phyloP scores from a whole-genome alignment of 2,888 invertebrate species.

The Polydrusus cervinus region DNA sequence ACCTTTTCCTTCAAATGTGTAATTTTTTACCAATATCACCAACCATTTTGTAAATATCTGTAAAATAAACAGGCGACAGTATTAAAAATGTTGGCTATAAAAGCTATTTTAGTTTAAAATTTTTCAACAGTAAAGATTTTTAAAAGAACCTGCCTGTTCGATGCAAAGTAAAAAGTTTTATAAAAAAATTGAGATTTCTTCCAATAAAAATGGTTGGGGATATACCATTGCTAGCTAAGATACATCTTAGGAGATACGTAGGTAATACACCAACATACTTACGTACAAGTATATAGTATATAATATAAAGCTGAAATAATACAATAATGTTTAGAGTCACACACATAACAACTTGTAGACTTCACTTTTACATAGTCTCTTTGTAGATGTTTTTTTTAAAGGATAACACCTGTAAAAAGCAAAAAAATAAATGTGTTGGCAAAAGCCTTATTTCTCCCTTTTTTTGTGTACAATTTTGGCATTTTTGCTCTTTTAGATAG shows the following conservation, averaged over 20 bases:
- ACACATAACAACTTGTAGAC: constrained; percentile 63
- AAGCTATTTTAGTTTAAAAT: too few species aligned
- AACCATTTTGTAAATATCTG: constrained; percentile 19
- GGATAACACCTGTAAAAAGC: constrained; percentile 35
- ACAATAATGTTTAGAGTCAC: constrained; percentile 43
- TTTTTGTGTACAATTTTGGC: not conserved
- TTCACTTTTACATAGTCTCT: constrained; percentile 60
- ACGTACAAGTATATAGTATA: constrained; percentile 48
- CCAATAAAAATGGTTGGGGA: constrained; percentile 32
- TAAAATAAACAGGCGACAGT: too few species aligned
- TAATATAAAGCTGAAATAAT: constrained; percentile 49
- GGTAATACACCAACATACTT: constrained; percentile 48
- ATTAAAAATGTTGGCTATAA: too few species aligned
- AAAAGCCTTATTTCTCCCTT: not conserved
- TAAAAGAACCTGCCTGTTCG: too few species aligned
- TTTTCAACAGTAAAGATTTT: too few species aligned
- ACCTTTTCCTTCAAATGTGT: constrained; percentile 3
- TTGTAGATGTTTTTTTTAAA: constrained; percentile 41
- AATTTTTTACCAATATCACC: constrained; percentile 29
- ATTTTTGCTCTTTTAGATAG: not conserved
- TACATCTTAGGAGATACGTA: constrained; percentile 45
- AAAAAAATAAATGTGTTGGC: constrained; percentile 3
- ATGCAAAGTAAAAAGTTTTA: too few species aligned
- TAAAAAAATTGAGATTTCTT: too few species aligned
- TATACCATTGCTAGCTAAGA: constrained; percentile 40